A percentile compares a stretch with the other conserved stretches of the same genome.
phyloP scores from a whole-genome alignment of 2,797 vertebrate species.

The Sylvilagus floridanus region DNA sequence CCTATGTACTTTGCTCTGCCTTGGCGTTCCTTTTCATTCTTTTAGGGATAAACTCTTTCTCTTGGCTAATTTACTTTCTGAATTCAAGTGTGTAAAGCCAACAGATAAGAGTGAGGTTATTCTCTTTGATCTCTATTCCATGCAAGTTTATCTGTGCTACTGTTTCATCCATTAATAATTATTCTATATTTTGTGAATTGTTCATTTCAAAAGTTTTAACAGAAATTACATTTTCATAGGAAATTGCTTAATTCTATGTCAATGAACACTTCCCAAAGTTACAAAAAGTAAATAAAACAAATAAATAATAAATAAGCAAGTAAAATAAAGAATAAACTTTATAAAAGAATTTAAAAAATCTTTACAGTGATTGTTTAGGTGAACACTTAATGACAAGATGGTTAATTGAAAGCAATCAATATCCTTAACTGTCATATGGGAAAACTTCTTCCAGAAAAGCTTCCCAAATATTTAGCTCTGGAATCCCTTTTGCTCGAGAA shows the following conservation, averaged over 20 bases:
- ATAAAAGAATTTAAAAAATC: neutral
- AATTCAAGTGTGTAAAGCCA: neutral
- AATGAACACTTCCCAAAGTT: neutral
- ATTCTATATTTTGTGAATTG: neutral
- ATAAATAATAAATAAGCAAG: no score
- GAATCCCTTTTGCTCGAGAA: neutral
- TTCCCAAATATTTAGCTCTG: neutral
- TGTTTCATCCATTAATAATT: neutral
- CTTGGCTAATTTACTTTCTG: conserved; percentile 9
- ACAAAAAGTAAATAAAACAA: no score
- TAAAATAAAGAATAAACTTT: no score
- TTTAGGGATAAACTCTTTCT: neutral
- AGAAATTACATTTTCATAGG: neutral
- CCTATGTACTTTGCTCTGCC: neutral
- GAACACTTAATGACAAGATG: neutral
- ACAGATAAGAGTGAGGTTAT: neutral
- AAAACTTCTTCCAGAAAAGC: neutral
- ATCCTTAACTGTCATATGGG: neutral
- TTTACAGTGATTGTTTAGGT: neutral
- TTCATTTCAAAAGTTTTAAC: neutral
- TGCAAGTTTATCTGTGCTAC: neutral
- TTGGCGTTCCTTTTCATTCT: neutral
- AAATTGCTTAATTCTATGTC: neutral
- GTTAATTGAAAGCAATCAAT: neutral
- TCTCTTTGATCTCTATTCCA: neutral